These are phyloP conservation scores for Glossophaga mutica DNA, from an alignment of 2,797 vertebrate species.

Conservation along the genomic window DNA sequence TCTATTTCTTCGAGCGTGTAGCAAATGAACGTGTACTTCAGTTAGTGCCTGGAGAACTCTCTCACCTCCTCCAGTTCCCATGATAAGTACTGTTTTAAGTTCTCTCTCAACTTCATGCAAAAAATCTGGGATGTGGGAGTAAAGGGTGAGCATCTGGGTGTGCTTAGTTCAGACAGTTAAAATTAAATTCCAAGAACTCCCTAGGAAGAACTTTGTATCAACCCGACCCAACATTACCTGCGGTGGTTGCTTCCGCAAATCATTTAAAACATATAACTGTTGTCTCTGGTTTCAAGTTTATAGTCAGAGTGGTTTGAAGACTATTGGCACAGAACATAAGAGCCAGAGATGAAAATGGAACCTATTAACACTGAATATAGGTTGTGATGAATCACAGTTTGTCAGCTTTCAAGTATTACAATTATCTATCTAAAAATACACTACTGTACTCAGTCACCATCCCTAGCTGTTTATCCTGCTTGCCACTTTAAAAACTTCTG, in stretches of 20 bases:
- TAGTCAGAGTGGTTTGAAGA: constrained; percentile 60
- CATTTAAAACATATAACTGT: constrained; percentile 55
- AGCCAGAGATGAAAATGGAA: constrained; percentile 32
- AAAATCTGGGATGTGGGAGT: constrained; percentile 79
- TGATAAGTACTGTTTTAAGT: constrained; percentile 35
- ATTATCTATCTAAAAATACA: constrained; percentile 59
- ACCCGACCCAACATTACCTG: constrained; percentile 66
- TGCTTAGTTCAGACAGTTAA: constrained; percentile 77
- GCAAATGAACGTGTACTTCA: background rate
- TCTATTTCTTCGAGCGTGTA: background rate
- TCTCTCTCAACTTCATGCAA: constrained; percentile 52
- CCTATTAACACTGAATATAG: constrained; percentile 59
- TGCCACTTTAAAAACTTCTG: constrained; percentile 29
- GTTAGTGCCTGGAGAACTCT: background rate
- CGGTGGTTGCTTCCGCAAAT: constrained; percentile 47
- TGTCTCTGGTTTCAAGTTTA: constrained; percentile 56
- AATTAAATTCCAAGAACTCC: constrained; percentile 55
- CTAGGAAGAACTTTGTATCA: constrained; percentile 64
- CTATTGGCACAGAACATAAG: constrained; percentile 51
- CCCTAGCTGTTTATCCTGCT: constrained; percentile 39
- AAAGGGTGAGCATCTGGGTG: constrained; percentile 74
- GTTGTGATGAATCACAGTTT: constrained; percentile 65
- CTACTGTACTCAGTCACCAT: background rate
- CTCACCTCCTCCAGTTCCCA: constrained; percentile 4
- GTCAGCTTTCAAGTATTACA: constrained; percentile 63